Percentiles rank a stretch among this genome's conserved stretches.
These are phyloP conservation scores for Nesoenas mayeri DNA, from an alignment of 2,113 vertebrate genomes.

Conservation along the genomic window DNA sequence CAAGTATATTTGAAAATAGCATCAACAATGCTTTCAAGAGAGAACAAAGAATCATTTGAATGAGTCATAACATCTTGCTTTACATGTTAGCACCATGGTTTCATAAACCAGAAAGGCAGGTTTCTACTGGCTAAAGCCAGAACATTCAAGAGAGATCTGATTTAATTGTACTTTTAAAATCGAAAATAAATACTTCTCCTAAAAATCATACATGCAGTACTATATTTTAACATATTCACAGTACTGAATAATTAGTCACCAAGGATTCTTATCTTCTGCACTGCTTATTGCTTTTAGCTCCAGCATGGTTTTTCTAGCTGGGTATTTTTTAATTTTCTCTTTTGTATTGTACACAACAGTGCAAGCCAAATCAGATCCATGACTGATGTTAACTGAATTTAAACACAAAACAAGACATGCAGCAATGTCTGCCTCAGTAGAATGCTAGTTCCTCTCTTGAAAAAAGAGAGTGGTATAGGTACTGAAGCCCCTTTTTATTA, in stretches of 20 bases:
- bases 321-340: background rate
- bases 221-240: background rate
- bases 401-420: background rate
- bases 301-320: background rate
- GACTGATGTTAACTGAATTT: background rate
- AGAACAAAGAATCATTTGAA: conserved; percentile 74
- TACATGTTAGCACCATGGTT: conserved; percentile 45
- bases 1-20: conserved; percentile 59
- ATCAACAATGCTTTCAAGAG: conserved; percentile 55
- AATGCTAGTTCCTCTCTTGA: background rate
- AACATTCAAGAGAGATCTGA: background rate
- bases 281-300: background rate
- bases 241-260: background rate
- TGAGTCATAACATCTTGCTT: conserved; percentile 70
- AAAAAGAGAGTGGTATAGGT: background rate
- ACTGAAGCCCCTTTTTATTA: background rate
- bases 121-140: conserved; percentile 62
- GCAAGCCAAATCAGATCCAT: background rate
- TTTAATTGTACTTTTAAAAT: background rate
- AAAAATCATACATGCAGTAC: background rate
- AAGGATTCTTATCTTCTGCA: background rate
- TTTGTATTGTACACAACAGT: background rate
- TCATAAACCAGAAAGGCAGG: conserved; percentile 75
- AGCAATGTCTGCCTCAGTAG: background rate
- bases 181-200: background rate